Evolutionary conservation across 2,113 vertebrate genomes (phyloP).

Genomic region (Pontoporia blainvillei): DNA sequence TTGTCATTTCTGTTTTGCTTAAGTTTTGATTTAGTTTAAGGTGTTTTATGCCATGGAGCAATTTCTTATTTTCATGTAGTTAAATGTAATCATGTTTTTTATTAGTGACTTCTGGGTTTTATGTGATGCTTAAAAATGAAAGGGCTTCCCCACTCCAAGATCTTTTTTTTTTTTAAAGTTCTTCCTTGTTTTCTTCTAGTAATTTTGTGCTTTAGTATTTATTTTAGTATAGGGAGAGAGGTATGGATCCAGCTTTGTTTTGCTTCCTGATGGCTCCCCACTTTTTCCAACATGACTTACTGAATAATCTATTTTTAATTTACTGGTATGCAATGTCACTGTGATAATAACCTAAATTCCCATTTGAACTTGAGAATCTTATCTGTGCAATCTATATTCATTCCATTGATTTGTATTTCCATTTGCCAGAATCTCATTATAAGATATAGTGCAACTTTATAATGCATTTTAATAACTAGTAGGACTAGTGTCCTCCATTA

Average conservation of each 20-base stretch:
- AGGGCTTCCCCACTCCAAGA: not conserved
- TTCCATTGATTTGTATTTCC: not conserved
- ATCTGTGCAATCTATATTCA: not conserved
- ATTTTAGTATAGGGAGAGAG: not conserved
- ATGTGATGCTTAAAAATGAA: not conserved
- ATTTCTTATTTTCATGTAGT: not conserved
- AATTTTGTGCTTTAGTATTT: not conserved
- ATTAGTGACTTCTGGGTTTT: not conserved
- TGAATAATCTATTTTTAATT: not conserved
- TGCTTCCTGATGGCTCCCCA: not conserved
- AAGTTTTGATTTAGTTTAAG: not conserved
- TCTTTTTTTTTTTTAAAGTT: not conserved
- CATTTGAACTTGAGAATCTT: not conserved
- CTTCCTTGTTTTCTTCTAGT: not conserved
- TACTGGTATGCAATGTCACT: not conserved
- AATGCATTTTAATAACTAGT: not conserved
- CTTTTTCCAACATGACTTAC: not conserved
- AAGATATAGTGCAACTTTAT: not conserved
- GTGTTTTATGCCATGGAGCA: not conserved
- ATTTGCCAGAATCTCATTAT: constrained; percentile 1
- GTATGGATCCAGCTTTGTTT: not conserved
- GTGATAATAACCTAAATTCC: not conserved
- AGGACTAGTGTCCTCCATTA: not conserved
- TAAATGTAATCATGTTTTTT: not conserved
- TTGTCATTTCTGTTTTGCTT: not conserved